Conservation (phyloP, 1,140 invertebrate genomes). For the Hypsibius dujardini region DNA sequence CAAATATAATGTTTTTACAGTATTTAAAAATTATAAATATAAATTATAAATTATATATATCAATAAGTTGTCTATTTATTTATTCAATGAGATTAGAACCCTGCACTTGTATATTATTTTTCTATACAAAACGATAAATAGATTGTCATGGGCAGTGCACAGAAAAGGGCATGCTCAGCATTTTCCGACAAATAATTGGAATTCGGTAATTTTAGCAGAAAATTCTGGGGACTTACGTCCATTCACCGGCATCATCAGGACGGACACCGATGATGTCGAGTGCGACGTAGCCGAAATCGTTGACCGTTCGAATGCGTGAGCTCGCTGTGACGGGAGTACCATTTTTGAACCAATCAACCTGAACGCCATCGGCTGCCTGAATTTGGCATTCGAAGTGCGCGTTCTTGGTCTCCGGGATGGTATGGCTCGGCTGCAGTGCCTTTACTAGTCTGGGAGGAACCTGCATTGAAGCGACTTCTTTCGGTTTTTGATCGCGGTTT, state of each 20-base stretch:
- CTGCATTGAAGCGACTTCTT: constrained; percentile 54
- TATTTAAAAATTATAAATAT: too few species aligned
- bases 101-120: too few species aligned
- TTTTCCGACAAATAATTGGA: background rate
- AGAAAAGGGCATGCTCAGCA: too few species aligned
- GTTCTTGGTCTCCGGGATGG: constrained; percentile 81
- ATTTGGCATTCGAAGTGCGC: constrained; percentile 88
- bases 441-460: constrained; percentile 66
- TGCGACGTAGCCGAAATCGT: constrained; percentile 52
- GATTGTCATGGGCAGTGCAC: too few species aligned
- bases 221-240: background rate
- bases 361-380: constrained; percentile 75
- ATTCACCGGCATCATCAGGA: constrained; percentile 32
- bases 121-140: too few species aligned
- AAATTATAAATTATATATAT: too few species aligned
- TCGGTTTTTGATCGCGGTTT: constrained; percentile 23
- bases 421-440: constrained; percentile 68
- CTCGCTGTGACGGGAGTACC: constrained; percentile 54
- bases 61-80: too few species aligned
- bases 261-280: constrained; percentile 74
- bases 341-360: constrained; percentile 80
- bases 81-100: too few species aligned
- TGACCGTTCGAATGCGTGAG: constrained; percentile 61
- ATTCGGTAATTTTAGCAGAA: background rate
- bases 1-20: background rate